These are phyloP conservation scores for Procavia capensis DNA, from an alignment of 2,113 vertebrate genomes.

Conservation along the genomic window DNA sequence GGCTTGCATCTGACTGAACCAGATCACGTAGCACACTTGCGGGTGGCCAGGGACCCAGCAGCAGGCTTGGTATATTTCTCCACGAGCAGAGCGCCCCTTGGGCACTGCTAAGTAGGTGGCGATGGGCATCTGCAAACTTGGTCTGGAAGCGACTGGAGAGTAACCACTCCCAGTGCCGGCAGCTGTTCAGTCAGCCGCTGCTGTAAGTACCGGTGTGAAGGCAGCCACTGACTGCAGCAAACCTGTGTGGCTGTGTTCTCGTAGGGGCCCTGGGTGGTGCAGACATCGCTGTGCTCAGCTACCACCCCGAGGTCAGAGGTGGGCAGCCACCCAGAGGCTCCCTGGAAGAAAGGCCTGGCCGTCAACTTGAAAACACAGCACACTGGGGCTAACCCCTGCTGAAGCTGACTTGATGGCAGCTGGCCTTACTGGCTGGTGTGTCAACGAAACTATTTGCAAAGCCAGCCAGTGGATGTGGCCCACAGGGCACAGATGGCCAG, in stretches of 20 bases:
- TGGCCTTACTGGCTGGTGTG: neutral
- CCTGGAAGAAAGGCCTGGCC: neutral
- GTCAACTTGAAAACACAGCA: neutral
- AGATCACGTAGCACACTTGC: rapidly evolving
- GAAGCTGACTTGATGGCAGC: neutral
- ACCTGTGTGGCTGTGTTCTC: rapidly evolving
- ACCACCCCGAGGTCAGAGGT: too few species aligned
- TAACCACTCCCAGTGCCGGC: rapidly evolving
- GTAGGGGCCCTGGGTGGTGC: too few species aligned
- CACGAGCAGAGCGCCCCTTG: neutral
- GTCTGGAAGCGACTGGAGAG: neutral
- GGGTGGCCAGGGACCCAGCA: rapidly evolving
- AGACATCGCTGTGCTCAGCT: too few species aligned
- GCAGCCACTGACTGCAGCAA: rapidly evolving
- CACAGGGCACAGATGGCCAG: neutral
- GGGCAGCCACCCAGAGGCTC: neutral
- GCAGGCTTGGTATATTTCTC: neutral
- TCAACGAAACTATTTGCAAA: neutral
- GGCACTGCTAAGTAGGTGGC: rapidly evolving
- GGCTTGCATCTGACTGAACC: rapidly evolving
- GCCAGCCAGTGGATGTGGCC: neutral
- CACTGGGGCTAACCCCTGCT: neutral
- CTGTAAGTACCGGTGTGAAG: too few species aligned
- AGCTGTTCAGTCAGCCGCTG: neutral
- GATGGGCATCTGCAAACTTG: rapidly evolving